Evolutionary conservation across 1,140 invertebrate genomes (phyloP).

Genomic region (Bombus ignitus): DNA sequence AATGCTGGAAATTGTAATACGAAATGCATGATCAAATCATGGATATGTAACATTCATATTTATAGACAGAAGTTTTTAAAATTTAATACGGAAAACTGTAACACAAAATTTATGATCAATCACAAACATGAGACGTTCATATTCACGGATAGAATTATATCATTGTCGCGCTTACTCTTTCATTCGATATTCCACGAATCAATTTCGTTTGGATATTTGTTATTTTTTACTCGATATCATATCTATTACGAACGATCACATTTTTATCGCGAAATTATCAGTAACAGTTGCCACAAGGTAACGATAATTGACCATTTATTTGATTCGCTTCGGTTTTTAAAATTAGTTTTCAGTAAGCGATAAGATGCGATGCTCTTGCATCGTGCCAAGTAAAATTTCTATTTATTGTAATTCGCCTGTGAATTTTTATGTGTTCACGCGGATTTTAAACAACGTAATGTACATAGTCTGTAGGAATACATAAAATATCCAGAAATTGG

Average conservation of each 20-base stretch:
- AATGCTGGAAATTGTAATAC: too few species aligned
- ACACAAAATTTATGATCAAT: neutral
- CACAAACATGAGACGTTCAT: neutral
- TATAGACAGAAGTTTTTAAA: neutral
- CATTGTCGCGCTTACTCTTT: neutral
- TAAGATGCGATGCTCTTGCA: neutral
- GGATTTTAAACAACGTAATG: neutral
- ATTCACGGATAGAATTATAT: neutral
- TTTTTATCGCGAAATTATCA: conserved; percentile 38
- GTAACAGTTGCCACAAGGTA: neutral
- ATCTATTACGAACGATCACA: neutral
- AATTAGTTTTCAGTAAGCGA: neutral
- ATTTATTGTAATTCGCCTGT: neutral
- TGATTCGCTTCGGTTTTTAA: neutral
- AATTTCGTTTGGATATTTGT: neutral
- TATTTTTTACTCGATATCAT: conserved; percentile 7
- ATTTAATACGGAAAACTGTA: neutral
- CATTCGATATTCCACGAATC: neutral
- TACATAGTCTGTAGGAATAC: neutral
- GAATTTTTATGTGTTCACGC: neutral
- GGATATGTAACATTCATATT: too few species aligned
- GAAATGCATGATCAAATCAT: too few species aligned
- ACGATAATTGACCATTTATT: neutral
- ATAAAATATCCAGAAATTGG: too few species aligned
- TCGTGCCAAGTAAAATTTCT: neutral